Evolutionary conservation across 2,797 vertebrate species (phyloP).

Genomic region (Notamacropus eugenii): DNA sequence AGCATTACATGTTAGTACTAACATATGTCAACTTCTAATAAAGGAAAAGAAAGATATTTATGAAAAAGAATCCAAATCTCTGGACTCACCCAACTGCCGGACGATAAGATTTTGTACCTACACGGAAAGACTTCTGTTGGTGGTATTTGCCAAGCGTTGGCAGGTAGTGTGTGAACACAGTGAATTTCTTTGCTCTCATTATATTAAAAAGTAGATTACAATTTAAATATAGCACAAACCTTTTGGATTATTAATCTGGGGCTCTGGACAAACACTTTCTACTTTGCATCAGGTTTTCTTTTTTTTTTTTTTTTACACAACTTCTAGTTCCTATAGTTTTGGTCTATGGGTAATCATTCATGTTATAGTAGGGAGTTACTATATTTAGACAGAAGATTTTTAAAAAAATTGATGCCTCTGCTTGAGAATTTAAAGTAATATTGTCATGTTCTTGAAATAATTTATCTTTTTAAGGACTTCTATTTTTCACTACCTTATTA

Average conservation of each 20-base stretch:
- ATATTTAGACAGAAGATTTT: conserved; percentile 22
- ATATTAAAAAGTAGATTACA: neutral
- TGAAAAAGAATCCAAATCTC: conserved; percentile 85
- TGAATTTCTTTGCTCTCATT: conserved; percentile 16
- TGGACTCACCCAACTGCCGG: conserved; percentile 80
- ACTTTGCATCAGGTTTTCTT: neutral
- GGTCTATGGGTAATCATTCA: neutral
- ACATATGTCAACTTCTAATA: conserved; percentile 44
- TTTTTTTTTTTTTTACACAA: neutral
- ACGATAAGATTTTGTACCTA: conserved; percentile 87
- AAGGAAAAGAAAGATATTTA: conserved; percentile 84
- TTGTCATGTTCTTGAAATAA: neutral
- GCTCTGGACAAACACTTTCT: neutral
- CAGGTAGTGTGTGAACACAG: conserved; percentile 81
- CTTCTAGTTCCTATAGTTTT: neutral
- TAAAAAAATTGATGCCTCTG: neutral
- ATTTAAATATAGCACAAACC: conserved; percentile 19
- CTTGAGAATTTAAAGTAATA: conserved; percentile 43
- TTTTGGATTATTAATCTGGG: neutral
- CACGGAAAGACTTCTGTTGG: conserved; percentile 85
- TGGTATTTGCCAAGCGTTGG: conserved; percentile 86
- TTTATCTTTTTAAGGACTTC: conserved; percentile 22
- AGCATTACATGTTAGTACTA: conserved; percentile 12
- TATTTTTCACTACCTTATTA: conserved; percentile 1
- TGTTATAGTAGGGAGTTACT: neutral